Evolutionary conservation across 2,888 invertebrate species (phyloP), one percentile per base, ranked within the genome.

Genomic region (Dolomedes plantarius): DNA sequence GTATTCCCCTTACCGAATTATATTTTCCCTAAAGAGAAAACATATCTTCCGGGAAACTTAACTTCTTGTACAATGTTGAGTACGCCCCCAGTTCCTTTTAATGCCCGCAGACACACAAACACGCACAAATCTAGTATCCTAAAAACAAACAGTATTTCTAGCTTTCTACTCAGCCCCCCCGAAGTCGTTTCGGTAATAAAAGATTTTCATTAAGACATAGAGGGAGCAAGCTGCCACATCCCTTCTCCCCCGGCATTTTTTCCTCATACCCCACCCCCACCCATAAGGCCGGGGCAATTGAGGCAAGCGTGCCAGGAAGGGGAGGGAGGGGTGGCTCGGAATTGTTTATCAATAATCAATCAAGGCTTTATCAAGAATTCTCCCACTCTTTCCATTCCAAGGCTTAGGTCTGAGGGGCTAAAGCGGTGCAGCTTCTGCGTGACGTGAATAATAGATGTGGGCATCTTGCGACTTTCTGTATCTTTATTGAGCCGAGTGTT

Each of bases 271-370:
- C 39, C 29, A 32, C 56, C 75, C n/a, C 50, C 50, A 31, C 68
- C 29, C 36, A 11, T 27, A 50, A 1, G 36, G 23, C 9, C 16
- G 69, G 75, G 72, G 19, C 71, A 72, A 69, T 81, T 36, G 68
- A 74, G 72, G 50, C 46, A 50, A 41, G 46, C 76, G 81, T 75
- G 62, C 79, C 75, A 31, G 41, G 13, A 46, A 19, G 29, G 32
- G 50, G 56, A 31, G 41, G 13, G 46, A 19, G 29, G 32, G 50
- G 56, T 29, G 36, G 76, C 56, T n/a, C 65, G 69, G 72, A 85
- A 85, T 85, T 85, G 83, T 85, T 85, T 85, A 85, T 85, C 83
- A 85, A 85, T 85, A 85, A 85, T 85, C 83, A 85, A 85, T 85
- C 77, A 85, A 85, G 83, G 67, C 68, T 77, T 77, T 77, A 85